Evolutionary conservation across 2,888 invertebrate genomes (phyloP).

Genomic region (Ethmia dodecea): DNA sequence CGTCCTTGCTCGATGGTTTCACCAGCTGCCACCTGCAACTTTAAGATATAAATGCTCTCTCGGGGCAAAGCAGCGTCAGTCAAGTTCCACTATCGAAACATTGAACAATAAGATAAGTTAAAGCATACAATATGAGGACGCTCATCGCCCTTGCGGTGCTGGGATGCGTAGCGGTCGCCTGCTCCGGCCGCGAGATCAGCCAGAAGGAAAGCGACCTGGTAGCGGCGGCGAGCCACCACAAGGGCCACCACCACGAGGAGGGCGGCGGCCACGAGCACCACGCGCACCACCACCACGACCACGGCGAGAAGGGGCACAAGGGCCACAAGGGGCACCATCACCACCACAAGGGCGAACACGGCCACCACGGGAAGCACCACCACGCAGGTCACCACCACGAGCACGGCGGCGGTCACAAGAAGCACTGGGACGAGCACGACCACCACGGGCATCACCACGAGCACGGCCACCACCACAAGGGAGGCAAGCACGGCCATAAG

Average conservation of each 20-base stretch:
- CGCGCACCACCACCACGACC: slow-evolving; percentile 81
- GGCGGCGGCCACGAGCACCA: slow-evolving; percentile 84
- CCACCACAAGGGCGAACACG: slow-evolving; percentile 87
- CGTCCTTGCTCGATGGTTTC: slow-evolving; percentile 73
- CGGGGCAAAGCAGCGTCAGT: slow-evolving; percentile 51
- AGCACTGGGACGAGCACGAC: slow-evolving; percentile 85
- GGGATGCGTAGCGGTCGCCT: slow-evolving; percentile 50
- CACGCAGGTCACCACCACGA: slow-evolving; percentile 86
- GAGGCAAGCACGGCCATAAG: slow-evolving; percentile 87
- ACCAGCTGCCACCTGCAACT: slow-evolving; percentile 60
- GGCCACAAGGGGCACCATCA: slow-evolving; percentile 87
- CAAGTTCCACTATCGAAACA: slow-evolving; percentile 52
- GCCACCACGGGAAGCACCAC: slow-evolving; percentile 86
- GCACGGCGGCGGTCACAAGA: slow-evolving; percentile 88
- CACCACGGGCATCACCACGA: slow-evolving; percentile 88
- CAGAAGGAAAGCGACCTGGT: slow-evolving; percentile 58
- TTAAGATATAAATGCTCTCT: slow-evolving; percentile 68
- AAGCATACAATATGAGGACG: slow-evolving; percentile 56
- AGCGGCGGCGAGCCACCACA: slow-evolving; percentile 68
- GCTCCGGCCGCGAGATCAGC: slow-evolving; percentile 55
- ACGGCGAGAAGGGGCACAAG: slow-evolving; percentile 87
- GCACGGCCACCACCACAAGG: slow-evolving; percentile 86
- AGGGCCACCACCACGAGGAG: slow-evolving; percentile 77
- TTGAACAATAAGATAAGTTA: slow-evolving; percentile 38
- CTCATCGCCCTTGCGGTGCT: slow-evolving; percentile 58